Base-by-base conservation (phyloP, 2,113 vertebrate species). In the Psephotus haematonotus region DNA sequence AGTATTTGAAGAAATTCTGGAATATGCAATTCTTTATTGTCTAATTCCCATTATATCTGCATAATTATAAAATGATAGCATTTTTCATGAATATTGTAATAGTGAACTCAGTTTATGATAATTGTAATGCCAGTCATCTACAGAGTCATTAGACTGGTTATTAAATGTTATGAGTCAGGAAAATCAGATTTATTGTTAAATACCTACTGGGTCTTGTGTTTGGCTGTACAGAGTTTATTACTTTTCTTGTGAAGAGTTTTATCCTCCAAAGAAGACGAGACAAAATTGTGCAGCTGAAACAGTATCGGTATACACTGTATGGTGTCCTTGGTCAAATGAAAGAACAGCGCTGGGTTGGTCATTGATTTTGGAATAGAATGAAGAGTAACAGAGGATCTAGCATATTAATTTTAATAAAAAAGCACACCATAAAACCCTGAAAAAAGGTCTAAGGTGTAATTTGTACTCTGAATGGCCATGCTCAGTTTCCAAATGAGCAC, bases 101-200 rank as follows among this genome's bases (percentile, higher is more conserved):
- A 47, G 79, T 84, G 37, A 90, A 29, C 44, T 89, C 44, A 81
- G 87, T 67, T 96, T 90, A 49, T 86, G 84, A 76, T 97, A 95
- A 75, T 79, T 96, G 63, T 78, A 33, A 72, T 91, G 52, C 78
- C 82, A 89, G 67, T 96, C 89, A 95, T 82, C 85, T 89, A 76
- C 52, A 90, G 78, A 91, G 74, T 78, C 79, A 92, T 92, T 92
- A 87, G 74, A 24, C 78, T 79, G 64, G 65, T 81, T 91, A 57
- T 65, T 74, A 69, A 74, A 31, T 41, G 16, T 78, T 78, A 16
- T 67, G 74, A 86, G 55, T 75, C n/a, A 71, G 65, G 35, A 64
- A 81, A 75, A 59, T 22, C 37, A 74, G 27, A 28, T 64, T 65
- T 79, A 25, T 53, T 80, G 79, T 91, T 39, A 64, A 91, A 63